These are phyloP conservation scores for Chrysolina haemoptera DNA, from an alignment of 2,888 invertebrate species.

Conservation along the genomic window DNA sequence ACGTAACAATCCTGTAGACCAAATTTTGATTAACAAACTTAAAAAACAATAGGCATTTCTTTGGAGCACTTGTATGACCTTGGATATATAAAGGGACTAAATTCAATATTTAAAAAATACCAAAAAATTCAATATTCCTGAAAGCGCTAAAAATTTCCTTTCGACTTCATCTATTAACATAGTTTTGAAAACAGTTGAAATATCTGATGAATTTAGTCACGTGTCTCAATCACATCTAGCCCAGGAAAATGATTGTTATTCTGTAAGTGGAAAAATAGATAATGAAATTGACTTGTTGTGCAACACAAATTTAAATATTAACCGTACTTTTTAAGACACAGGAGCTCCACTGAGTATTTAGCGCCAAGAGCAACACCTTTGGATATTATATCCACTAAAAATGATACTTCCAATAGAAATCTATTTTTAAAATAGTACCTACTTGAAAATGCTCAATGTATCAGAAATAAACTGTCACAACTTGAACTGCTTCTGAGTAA, in stretches of 20 bases:
- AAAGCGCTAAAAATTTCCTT: conserved; percentile 17
- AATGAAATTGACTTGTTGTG: conserved; percentile 4
- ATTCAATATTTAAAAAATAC: conserved; percentile 15
- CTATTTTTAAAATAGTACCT: neutral
- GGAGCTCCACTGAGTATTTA: conserved; percentile 22
- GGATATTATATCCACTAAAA: conserved; percentile 18
- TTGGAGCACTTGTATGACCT: neutral
- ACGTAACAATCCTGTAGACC: neutral
- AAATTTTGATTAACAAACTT: neutral
- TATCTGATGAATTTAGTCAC: conserved; percentile 11
- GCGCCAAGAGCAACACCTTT: conserved; percentile 24
- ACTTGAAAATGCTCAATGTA: no score
- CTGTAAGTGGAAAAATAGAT: conserved; percentile 17
- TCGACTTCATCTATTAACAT: conserved; percentile 11
- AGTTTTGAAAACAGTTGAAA: no score
- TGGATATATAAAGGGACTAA: neutral
- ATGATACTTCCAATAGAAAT: conserved; percentile 17
- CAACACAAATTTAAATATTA: neutral
- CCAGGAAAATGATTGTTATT: conserved; percentile 10
- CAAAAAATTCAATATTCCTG: no score
- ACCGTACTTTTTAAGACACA: conserved; percentile 12
- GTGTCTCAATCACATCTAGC: conserved; percentile 13
- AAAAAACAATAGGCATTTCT: neutral
- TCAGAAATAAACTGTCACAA: conserved; percentile 2
- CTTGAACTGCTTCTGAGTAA: conserved; percentile 20